These are phyloP conservation scores for Phengaris arion DNA, from an alignment of 2,888 invertebrate species.

Conservation along the genomic window DNA sequence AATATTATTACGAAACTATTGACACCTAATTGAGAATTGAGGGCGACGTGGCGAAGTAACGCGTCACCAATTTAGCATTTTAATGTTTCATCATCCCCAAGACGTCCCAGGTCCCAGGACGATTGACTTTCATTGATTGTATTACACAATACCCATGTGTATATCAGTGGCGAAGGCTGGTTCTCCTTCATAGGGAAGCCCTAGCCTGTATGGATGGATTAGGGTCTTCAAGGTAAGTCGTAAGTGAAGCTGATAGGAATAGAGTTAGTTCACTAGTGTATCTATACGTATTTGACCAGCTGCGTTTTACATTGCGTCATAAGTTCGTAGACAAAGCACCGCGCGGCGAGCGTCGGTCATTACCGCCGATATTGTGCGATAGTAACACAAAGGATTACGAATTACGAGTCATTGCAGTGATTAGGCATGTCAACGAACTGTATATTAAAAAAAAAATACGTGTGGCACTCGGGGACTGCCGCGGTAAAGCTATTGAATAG, in stretches of 20 bases:
- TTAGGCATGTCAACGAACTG: not conserved
- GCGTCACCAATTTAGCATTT: not conserved
- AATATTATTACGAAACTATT: too few species aligned
- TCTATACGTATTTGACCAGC: not conserved
- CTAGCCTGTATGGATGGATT: too few species aligned
- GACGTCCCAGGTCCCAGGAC: not conserved
- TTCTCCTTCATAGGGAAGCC: too few species aligned
- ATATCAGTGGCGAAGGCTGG: too few species aligned
- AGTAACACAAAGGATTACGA: conserved; percentile 9
- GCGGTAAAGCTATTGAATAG: too few species aligned
- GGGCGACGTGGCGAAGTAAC: not conserved
- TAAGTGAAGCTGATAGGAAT: too few species aligned
- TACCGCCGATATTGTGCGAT: conserved; percentile 16
- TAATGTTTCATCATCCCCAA: not conserved
- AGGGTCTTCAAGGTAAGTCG: too few species aligned
- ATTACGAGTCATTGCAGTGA: not conserved
- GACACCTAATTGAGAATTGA: too few species aligned
- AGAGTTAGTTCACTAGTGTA: too few species aligned
- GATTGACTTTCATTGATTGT: not conserved
- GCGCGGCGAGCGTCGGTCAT: conserved; percentile 1
- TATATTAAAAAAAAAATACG: not conserved
- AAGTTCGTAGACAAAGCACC: conserved; percentile 2
- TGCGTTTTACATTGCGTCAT: conserved; percentile 12
- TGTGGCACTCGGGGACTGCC: too few species aligned
- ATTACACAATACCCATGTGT: conserved; percentile 3